These are phyloP conservation scores for Leptoteleia sp. DNA, from an alignment of 1,140 invertebrate species.

Conservation along the genomic window DNA sequence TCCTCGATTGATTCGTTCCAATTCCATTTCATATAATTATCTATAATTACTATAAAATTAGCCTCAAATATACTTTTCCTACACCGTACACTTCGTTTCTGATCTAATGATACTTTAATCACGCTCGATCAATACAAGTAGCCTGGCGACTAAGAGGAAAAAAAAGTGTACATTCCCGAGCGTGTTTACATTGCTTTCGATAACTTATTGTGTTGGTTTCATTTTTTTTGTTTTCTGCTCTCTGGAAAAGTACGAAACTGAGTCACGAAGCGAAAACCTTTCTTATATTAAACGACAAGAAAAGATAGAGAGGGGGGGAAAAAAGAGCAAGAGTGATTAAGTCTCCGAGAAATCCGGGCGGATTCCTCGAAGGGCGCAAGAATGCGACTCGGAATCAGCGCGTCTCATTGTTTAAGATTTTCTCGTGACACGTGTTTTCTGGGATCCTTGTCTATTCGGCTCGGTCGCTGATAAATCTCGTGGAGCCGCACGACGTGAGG, in stretches of 20 bases:
- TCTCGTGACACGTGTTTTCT: conserved; percentile 61
- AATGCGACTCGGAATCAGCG: conserved; percentile 26
- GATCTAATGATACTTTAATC: conserved; percentile 39
- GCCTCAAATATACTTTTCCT: conserved; percentile 26
- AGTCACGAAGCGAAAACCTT: neutral
- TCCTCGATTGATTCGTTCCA: conserved; percentile 44
- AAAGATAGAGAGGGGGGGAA: conserved; percentile 14
- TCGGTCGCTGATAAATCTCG: conserved; percentile 55
- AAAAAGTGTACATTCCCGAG: neutral
- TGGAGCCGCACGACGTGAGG: conserved; percentile 24
- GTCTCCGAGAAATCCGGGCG: conserved; percentile 4
- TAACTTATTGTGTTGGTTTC: conserved; percentile 10
- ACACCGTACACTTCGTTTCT: neutral
- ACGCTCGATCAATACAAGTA: conserved; percentile 13
- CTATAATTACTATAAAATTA: conserved; percentile 45
- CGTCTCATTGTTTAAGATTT: conserved; percentile 53
- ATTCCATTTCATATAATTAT: conserved; percentile 47
- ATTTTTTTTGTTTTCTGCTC: conserved; percentile 8
- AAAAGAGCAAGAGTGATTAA: conserved; percentile 22
- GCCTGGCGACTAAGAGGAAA: neutral
- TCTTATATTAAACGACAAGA: neutral
- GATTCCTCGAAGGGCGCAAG: conserved; percentile 39
- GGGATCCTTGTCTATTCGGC: conserved; percentile 35
- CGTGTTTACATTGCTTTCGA: conserved; percentile 25
- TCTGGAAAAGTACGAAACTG: conserved; percentile 3